These are phyloP conservation scores for Mesodorylaimus sp. DNA, from an alignment of 2,888 invertebrate genomes.

Conservation along the genomic window DNA sequence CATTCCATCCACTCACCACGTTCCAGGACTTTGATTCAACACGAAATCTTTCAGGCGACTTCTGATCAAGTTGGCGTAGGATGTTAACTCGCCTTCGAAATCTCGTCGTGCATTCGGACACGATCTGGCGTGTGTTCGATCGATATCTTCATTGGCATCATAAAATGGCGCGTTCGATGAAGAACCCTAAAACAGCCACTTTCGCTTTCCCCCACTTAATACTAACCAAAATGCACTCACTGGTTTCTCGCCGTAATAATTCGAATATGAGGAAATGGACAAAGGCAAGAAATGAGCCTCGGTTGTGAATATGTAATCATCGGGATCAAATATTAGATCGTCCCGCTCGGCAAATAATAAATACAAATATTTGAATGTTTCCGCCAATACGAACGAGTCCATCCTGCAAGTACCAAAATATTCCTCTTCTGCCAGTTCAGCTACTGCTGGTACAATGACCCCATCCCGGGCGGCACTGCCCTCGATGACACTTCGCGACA, in stretches of 20 bases:
- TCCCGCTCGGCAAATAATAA: slow-evolving; percentile 71
- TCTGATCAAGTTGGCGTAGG: too few species aligned
- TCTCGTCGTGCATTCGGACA: too few species aligned
- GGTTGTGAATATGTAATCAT: slow-evolving; percentile 38
- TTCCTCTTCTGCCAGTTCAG: neutral
- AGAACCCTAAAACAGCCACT: too few species aligned
- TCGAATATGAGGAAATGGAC: slow-evolving; percentile 9
- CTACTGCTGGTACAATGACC: neutral
- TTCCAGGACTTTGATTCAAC: too few species aligned
- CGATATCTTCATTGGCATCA: too few species aligned
- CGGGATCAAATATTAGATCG: slow-evolving; percentile 41
- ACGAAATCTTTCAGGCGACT: too few species aligned
- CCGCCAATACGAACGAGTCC: slow-evolving; percentile 93
- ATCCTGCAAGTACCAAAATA: slow-evolving; percentile 42
- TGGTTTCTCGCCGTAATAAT: neutral
- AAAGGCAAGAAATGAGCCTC: slow-evolving; percentile 89
- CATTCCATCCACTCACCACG: too few species aligned
- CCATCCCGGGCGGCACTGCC: neutral
- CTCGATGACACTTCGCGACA: neutral
- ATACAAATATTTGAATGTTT: slow-evolving; percentile 91
- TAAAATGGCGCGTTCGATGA: too few species aligned
- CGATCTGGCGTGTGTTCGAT: too few species aligned
- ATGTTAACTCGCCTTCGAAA: too few species aligned
- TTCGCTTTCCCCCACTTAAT: too few species aligned
- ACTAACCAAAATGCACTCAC: too few species aligned